Evolutionary conservation across 1,140 invertebrate species (phyloP).

Genomic region (Drosophila sturtevanti): DNA sequence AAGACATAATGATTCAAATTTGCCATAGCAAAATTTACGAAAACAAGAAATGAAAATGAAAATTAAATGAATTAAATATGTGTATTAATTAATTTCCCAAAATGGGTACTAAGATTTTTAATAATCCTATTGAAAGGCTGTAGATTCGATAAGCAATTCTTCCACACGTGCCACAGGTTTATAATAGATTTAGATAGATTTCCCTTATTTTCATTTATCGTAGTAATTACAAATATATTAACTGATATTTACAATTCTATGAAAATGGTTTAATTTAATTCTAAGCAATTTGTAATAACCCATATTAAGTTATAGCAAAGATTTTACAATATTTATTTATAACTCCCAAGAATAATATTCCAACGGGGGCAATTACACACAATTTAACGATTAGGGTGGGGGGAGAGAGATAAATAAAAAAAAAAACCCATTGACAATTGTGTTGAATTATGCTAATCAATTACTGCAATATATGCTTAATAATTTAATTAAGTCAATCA

Average conservation of each 20-base stretch:
- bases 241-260: not conserved
- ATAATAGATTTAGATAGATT: too few relatives aligned
- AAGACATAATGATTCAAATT: not conserved
- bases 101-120: too few relatives aligned
- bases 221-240: not conserved
- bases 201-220: not conserved
- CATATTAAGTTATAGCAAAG: not conserved
- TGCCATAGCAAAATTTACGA: too few relatives aligned
- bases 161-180: too few relatives aligned
- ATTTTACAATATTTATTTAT: not conserved
- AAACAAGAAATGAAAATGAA: too few relatives aligned
- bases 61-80: too few relatives aligned
- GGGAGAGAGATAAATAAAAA: not conserved
- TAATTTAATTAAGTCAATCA: constrained; percentile 18
- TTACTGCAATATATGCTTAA: constrained; percentile 22
- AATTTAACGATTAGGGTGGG: not conserved
- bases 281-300: not conserved
- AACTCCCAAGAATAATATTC: not conserved
- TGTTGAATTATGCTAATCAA: constrained; percentile 40
- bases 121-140: too few relatives aligned
- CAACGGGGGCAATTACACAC: not conserved
- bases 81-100: too few relatives aligned
- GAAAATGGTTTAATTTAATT: not conserved
- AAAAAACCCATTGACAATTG: constrained; percentile 21
- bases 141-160: too few relatives aligned